Base-by-base conservation (phyloP, 92 coral and sea anemone species). In the Palythoa heliodiscus region DNA sequence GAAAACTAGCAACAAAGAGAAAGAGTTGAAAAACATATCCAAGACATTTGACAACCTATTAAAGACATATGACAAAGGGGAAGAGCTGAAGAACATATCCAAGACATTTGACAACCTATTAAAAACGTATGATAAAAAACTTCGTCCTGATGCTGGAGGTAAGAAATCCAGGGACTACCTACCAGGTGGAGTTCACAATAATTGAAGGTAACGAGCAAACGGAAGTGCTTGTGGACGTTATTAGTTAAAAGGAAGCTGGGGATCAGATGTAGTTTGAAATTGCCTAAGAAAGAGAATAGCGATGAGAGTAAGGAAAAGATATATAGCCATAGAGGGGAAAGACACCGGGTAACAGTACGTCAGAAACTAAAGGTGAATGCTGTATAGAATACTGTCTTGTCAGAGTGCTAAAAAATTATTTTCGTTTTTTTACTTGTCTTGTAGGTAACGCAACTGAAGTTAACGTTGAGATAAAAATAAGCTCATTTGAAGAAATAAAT, bases 101-200 rank as follows among this genome's bases (percentile, higher is more conserved):
- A 25, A 25, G 24, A 48, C 77, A 20, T 73, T 73, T 73, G 77
- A 73, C 77, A 73, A 52, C 19, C 55, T 73, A 22, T 73, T 73
- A 57, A 73, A 73, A 47, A 23, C 11, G 4, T 73, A 73, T 17
- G 77, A 73, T 57, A 73, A 47, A 25, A 73, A 73, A 24, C 77
- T 73, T 47, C 77, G 58, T 23, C 77, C 77, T 14, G 25, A 47
- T 9, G 77, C 77, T 43, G 77, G 77, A 73, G 77, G 77, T 73
- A 48, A 73, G 20, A 48, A 10, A 5, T 29, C 0, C 5, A 29
- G 15, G 16, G 55, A 0, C 35, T 1, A 0, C 35, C 35, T 0
- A 29, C 35, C 35, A 29, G 16, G 38, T 13, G 83, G 69, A 14
- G 86, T 29, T 5, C 7, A 1, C 7, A 6, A 10, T 14, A 15